Evolutionary conservation across 1,140 invertebrate genomes (phyloP).

Genomic region (Caenorhabditis tropicalis): DNA sequence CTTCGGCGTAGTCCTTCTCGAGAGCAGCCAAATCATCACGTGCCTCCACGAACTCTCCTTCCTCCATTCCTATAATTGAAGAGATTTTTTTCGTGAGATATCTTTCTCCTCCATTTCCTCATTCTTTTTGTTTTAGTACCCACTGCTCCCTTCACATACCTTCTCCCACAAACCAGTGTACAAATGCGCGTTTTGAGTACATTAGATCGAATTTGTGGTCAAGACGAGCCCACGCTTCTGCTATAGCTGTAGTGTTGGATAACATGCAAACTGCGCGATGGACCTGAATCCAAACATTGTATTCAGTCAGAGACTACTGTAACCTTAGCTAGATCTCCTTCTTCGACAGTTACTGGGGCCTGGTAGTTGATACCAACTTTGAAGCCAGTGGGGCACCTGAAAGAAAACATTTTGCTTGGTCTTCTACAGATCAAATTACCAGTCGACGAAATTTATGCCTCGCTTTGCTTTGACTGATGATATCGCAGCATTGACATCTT

Average conservation of each 20-base stretch:
- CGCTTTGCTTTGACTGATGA: slow-evolving; percentile 83
- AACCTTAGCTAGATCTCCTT: slow-evolving; percentile 58
- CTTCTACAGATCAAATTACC: slow-evolving; percentile 74
- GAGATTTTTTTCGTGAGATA: background rate
- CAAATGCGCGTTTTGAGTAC: slow-evolving; percentile 82
- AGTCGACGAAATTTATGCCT: slow-evolving; percentile 85
- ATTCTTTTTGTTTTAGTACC: background rate
- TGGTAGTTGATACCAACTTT: slow-evolving; percentile 72
- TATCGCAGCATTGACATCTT: slow-evolving; percentile 84
- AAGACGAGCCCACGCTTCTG: slow-evolving; percentile 80
- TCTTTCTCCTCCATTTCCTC: background rate
- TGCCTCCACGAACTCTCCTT: slow-evolving; percentile 84
- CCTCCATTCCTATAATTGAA: slow-evolving; percentile 77
- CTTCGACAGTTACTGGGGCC: slow-evolving; percentile 68
- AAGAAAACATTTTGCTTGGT: background rate
- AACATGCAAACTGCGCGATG: slow-evolving; percentile 78
- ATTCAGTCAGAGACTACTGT: background rate
- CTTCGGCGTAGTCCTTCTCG: slow-evolving; percentile 36
- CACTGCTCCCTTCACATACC: slow-evolving; percentile 72
- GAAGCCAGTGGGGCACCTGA: slow-evolving; percentile 75
- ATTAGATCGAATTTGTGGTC: slow-evolving; percentile 78
- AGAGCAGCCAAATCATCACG: slow-evolving; percentile 81
- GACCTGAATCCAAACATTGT: slow-evolving; percentile 46
- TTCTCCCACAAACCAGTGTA: slow-evolving; percentile 84
- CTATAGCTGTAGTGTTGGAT: slow-evolving; percentile 81